Base-by-base conservation (phyloP, 2,888 invertebrate species). In the Ctenicera cuprea region DNA sequence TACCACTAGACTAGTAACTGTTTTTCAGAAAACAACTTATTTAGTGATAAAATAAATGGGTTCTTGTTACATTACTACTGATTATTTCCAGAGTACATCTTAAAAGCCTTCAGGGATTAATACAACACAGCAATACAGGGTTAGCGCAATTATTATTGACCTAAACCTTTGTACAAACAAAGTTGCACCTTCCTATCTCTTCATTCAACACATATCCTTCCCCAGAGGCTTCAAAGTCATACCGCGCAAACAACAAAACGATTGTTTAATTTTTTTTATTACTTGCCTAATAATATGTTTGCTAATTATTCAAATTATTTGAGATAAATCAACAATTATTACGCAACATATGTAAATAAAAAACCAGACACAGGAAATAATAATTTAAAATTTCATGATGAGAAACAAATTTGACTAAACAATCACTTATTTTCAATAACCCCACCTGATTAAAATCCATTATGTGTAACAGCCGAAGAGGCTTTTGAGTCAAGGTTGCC, bases 401-500 rank as follows among this genome's bases (percentile, higher is more conserved):
- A 33, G 14, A 16, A 43, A 9, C 18, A 18, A 45, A 16, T 16
- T 16, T 45, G 45, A 45, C 8, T 43, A 43, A 45, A 45, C 16
- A 45, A 45, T 9, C 45, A 45, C 45, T 14, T 45, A 18, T 18
- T 16, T 45, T 45, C 43, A 43, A 16, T 43, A 43, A 43, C 14
- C 43, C 1, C 16, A 43, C n/a, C 16, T 43, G n/a, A 16, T 43
- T 45, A 18, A 45, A 18, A 14, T 5, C n/a, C n/a, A 18, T 9
- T 16, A 14, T 45, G 18, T 9, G 5, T 9, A 45, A 18, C 41
- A 16, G 18, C 18, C 16, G 8, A 45, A 43, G n/a, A 43, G 18
- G 18, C 45, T 45, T 45, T 45, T 18, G 9, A 16, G 18, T 45
- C 45, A 45, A 45, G 45, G 45, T 45, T 14, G 41, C 41, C 45